Percentiles rank a stretch among this genome's conserved stretches.
Conservation (phyloP, 2,113 vertebrate genomes). For the Perca flavescens region DNA sequence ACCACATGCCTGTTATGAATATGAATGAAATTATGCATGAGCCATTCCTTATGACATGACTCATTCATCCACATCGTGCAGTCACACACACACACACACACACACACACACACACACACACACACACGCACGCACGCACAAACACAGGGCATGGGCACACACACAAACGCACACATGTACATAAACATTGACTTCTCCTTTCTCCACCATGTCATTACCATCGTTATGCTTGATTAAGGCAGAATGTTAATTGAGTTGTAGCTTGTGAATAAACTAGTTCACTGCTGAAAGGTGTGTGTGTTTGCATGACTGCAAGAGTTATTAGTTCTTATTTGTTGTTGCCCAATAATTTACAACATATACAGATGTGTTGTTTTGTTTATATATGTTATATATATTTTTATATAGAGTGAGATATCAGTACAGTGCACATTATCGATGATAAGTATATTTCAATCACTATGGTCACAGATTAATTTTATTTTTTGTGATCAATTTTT, state of each 20-base stretch:
- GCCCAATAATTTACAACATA: not conserved
- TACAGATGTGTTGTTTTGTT: not conserved
- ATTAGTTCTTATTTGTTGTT: conserved; percentile 19
- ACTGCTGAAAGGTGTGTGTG: conserved; percentile 48
- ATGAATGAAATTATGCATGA: conserved; percentile 84
- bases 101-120: not conserved
- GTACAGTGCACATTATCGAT: not conserved
- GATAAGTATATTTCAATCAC: not conserved
- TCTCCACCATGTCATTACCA: conserved; percentile 57
- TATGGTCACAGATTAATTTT: not conserved
- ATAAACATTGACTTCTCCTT: conserved; percentile 56
- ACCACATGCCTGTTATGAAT: conserved; percentile 82
- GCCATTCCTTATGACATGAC: conserved; percentile 78
- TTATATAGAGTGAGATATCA: not conserved
- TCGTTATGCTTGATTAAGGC: conserved; percentile 69
- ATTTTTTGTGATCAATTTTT: too few relatives aligned
- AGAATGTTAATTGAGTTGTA: conserved; percentile 72
- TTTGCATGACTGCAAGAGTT: conserved; percentile 30
- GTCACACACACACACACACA: conserved; percentile 37
- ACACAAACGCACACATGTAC: conserved; percentile 6
- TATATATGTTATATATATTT: not conserved
- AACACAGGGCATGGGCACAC: conserved; percentile 17
- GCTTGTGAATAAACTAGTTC: conserved; percentile 55
- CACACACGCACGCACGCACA: too few relatives aligned
- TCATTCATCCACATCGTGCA: conserved; percentile 75